Conservation (phyloP, 2,797 vertebrate genomes). For the Paguma larvata region DNA sequence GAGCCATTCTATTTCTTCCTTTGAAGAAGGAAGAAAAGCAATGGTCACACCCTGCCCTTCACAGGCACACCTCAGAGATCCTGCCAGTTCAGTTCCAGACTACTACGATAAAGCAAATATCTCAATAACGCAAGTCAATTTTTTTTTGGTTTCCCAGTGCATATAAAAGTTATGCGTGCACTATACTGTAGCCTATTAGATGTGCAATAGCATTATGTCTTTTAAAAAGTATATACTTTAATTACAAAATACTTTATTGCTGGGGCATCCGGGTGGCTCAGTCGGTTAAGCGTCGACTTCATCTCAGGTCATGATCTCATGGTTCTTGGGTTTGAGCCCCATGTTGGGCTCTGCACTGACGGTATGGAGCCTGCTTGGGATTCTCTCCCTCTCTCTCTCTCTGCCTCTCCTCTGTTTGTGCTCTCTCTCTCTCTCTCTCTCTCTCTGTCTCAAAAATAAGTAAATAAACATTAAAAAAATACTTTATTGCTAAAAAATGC, state of each 20-base stretch:
- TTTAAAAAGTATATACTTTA: background rate
- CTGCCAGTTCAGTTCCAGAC: background rate
- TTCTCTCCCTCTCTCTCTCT: too few species aligned
- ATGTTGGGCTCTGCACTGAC: too few species aligned
- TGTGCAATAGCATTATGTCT: background rate
- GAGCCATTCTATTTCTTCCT: background rate
- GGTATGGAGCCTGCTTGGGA: too few species aligned
- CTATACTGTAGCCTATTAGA: background rate
- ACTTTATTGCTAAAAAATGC: background rate
- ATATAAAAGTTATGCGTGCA: background rate
- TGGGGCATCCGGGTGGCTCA: background rate
- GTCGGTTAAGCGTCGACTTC: too few species aligned
- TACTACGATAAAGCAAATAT: background rate
- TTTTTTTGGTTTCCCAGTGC: background rate
- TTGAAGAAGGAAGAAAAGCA: background rate
- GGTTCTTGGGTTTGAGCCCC: too few species aligned
- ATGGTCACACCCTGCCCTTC: background rate
- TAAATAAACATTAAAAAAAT: background rate
- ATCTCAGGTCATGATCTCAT: too few species aligned
- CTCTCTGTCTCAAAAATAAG: too few species aligned
- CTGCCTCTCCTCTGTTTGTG: too few species aligned
- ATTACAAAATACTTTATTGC: background rate
- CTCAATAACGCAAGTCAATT: background rate
- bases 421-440: too few species aligned
- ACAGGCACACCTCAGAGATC: background rate